A percentile compares a stretch with the other conserved stretches of the same genome.
Evolutionary conservation across 2,888 invertebrate species (phyloP).

Genomic region (Serrognathus titanus): DNA sequence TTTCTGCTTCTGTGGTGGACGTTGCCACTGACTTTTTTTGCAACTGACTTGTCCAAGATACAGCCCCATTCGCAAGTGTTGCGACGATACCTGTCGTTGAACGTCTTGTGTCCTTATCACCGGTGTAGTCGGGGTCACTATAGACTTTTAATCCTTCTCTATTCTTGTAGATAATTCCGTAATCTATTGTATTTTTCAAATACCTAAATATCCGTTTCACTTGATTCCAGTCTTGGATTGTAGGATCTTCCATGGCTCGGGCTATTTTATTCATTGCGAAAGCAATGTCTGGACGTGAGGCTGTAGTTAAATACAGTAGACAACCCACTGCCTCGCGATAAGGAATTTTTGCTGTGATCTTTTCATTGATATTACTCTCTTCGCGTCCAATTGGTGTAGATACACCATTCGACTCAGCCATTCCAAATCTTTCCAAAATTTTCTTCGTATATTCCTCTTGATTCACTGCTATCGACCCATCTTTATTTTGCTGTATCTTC

Average conservation of each 20-base stretch:
- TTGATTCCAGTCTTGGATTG: constrained; percentile 11
- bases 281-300: neutral
- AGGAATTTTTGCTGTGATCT: neutral
- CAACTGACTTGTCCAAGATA: constrained; percentile 10
- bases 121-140: constrained; percentile 18
- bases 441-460: constrained; percentile 12
- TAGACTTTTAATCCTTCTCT: constrained; percentile 11
- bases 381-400: constrained; percentile 9
- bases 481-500: constrained; percentile 1
- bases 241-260: constrained; percentile 4
- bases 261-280: constrained; percentile 7
- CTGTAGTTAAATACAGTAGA: constrained; percentile 5
- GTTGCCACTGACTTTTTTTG: constrained; percentile 11
- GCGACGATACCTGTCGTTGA: constrained; percentile 11
- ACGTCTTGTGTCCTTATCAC: constrained; percentile 12
- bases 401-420: constrained; percentile 8
- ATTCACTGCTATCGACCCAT: constrained; percentile 3
- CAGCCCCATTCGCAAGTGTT: neutral
- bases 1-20: constrained; percentile 12
- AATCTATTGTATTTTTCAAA: neutral
- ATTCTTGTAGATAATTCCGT: constrained; percentile 4
- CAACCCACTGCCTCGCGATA: constrained; percentile 10
- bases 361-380: neutral
- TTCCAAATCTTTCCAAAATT: constrained; percentile 8
- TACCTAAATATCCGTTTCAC: constrained; percentile 10